A percentile compares a stretch with the other conserved stretches of the same genome.
phyloP scores from a whole-genome alignment of 1,140 invertebrate species.

The Lucilia sericata region DNA sequence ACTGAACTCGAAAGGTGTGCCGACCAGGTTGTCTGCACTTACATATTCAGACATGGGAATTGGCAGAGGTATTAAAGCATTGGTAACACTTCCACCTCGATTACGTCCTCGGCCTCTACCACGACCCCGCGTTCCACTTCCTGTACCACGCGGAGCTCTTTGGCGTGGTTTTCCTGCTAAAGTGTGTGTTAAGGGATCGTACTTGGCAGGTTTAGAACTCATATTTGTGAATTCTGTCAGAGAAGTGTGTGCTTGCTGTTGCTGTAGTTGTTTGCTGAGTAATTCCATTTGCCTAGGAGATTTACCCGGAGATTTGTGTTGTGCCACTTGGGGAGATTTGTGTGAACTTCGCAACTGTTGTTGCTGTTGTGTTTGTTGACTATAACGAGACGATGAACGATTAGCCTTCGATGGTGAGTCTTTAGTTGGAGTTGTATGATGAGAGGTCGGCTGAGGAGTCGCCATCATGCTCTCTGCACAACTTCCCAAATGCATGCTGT shows the following conservation, averaged over 20 bases:
- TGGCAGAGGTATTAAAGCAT: conserved; percentile 57
- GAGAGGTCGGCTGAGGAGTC: conserved; percentile 45
- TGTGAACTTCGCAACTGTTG: conserved; percentile 56
- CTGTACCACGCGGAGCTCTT: conserved; percentile 70
- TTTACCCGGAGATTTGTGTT: conserved; percentile 78
- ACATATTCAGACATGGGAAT: conserved; percentile 63
- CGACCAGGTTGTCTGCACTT: conserved; percentile 77
- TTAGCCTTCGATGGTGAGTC: conserved; percentile 58
- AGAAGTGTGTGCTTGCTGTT: conserved; percentile 50
- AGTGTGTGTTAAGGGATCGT: conserved; percentile 62
- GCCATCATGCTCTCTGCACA: conserved; percentile 55
- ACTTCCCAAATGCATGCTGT: conserved; percentile 52
- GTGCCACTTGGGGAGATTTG: conserved; percentile 73
- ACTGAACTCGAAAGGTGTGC: conserved; percentile 89
- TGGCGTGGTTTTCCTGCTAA: conserved; percentile 69
- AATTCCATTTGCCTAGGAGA: conserved; percentile 74
- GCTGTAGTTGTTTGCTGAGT: conserved; percentile 51
- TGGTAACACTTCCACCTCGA: conserved; percentile 52
- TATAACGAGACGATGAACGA: conserved; percentile 51
- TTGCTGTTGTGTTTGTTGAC: conserved; percentile 59
- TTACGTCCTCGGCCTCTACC: conserved; percentile 76
- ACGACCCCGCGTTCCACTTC: conserved; percentile 74
- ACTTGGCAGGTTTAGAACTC: conserved; percentile 49
- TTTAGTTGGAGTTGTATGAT: conserved; percentile 50
- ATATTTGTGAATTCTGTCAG: conserved; percentile 49